These are phyloP conservation scores for Melipona beecheii DNA, from an alignment of 2,888 invertebrate species.

Conservation along the genomic window DNA sequence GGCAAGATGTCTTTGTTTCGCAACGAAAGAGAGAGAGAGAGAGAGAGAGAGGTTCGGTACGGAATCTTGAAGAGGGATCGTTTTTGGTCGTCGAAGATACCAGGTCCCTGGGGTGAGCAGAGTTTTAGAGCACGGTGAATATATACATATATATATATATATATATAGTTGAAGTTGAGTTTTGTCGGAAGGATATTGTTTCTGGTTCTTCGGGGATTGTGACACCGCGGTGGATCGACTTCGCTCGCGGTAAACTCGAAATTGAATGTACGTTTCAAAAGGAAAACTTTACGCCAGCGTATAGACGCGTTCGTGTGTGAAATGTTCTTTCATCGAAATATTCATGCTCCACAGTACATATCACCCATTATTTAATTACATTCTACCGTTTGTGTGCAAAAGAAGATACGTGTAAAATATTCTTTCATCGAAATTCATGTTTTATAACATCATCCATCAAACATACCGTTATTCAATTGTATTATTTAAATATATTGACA, in stretches of 20 bases:
- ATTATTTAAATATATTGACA: too few species aligned
- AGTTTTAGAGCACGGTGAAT: not conserved
- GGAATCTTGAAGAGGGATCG: not conserved
- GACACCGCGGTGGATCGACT: not conserved
- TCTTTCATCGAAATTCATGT: not conserved
- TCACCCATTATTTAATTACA: too few species aligned
- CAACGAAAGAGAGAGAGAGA: too few species aligned
- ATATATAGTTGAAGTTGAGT: not conserved
- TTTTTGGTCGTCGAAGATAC: constrained; percentile 5
- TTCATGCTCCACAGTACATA: not conserved
- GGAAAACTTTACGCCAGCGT: not conserved
- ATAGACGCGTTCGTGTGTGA: not conserved
- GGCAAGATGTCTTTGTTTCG: constrained; percentile 14
- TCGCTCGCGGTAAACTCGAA: not conserved
- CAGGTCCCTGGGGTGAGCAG: not conserved
- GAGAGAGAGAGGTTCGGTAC: constrained; percentile 2
- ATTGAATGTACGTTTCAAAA: not conserved
- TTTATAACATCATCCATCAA: not conserved
- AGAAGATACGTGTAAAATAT: not conserved
- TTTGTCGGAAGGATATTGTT: not conserved
- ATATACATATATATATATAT: not conserved
- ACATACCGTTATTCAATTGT: not conserved
- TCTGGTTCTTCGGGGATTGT: not conserved
- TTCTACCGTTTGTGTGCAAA: too few species aligned
- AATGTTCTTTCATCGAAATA: not conserved